A percentile compares a stretch with the other conserved stretches of the same genome.
These are phyloP conservation scores for Parasteatoda tepidariorum DNA, from an alignment of 1,140 invertebrate species.

Conservation along the genomic window DNA sequence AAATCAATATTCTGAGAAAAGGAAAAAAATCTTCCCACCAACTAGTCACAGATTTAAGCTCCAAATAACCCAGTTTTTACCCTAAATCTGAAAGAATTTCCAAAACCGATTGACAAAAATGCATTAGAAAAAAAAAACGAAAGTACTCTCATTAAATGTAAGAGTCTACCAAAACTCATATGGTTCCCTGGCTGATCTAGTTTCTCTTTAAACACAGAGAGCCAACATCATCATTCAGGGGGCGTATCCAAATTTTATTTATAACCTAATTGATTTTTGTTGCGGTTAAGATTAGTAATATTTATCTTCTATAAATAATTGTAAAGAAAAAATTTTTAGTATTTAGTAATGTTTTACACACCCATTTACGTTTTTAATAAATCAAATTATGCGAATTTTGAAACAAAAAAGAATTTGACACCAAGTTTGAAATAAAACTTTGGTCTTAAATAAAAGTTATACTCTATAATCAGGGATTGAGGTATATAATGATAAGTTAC, in stretches of 20 bases:
- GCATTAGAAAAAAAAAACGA: constrained; percentile 19
- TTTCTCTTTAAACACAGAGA: background rate
- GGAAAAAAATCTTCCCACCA: constrained; percentile 1
- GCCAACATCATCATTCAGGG: background rate
- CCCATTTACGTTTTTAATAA: too few relatives aligned
- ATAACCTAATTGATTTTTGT: too few relatives aligned
- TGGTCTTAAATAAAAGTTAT: too few relatives aligned
- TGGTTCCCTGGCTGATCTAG: background rate
- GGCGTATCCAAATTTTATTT: background rate
- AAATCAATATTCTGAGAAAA: constrained; percentile 9
- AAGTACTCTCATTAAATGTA: constrained; percentile 30
- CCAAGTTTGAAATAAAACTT: too few relatives aligned
- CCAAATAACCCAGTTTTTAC: constrained; percentile 32
- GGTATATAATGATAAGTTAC: too few relatives aligned
- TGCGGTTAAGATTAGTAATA: background rate
- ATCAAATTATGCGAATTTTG: too few relatives aligned
- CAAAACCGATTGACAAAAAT: constrained; percentile 24
- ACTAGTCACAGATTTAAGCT: constrained; percentile 39
- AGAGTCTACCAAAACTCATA: constrained; percentile 13
- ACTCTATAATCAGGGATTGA: too few relatives aligned
- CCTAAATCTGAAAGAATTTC: constrained; percentile 6
- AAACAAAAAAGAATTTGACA: too few relatives aligned
- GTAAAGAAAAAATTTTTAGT: too few relatives aligned
- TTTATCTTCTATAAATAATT: too few relatives aligned
- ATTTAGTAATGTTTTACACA: too few relatives aligned